Base-by-base conservation (phyloP, 1,140 invertebrate species). In the Helicoverpa armigera region DNA sequence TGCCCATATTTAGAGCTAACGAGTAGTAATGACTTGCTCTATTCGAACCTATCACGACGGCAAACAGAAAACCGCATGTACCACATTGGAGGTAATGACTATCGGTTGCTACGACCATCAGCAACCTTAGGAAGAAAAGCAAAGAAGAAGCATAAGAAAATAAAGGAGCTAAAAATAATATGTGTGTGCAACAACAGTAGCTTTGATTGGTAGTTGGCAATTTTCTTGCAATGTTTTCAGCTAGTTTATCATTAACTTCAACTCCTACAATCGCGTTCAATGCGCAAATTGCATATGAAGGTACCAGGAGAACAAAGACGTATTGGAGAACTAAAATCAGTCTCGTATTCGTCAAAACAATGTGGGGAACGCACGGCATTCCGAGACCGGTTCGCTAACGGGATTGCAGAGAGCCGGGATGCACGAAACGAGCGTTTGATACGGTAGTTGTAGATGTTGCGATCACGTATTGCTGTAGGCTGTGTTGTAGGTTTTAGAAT, bases 371-470 rank as follows among this genome's bases (percentile, higher is more conserved):
- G 88, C 84, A 72, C 63, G 82, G 85, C 83, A 89, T 88, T 58
- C 82, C 69, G 61, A 75, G 85, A 89, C 88, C 88, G 88, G 88
- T 89, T 88, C 78, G 70, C 76, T 89, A 89, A 89, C 88, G 88
- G 88, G 80, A 89, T 85, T 82, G 72, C 79, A 60, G 83, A 80
- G 84, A 83, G 82, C 79, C 81, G 61, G 54, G 82, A 88, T 82
- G 80, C 82, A 84, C 84, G 80, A 81, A 84, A 82, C 81, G 53
- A 80, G 73, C 61, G 83, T 87, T 87, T 86, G 84, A 87, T 85
- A 80, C 81, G 84, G 83, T 74, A 82, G 29, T 79, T 86, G 73
- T 60, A 80, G 79, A 84, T 83, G 80, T 76, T 48, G 79, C 43
- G 53, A 69, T 79, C 75, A 77, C 61, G 75, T 54, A 77, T 50